Base-by-base conservation (phyloP, 2,888 invertebrate genomes). In the Deilephila elpenor region DNA sequence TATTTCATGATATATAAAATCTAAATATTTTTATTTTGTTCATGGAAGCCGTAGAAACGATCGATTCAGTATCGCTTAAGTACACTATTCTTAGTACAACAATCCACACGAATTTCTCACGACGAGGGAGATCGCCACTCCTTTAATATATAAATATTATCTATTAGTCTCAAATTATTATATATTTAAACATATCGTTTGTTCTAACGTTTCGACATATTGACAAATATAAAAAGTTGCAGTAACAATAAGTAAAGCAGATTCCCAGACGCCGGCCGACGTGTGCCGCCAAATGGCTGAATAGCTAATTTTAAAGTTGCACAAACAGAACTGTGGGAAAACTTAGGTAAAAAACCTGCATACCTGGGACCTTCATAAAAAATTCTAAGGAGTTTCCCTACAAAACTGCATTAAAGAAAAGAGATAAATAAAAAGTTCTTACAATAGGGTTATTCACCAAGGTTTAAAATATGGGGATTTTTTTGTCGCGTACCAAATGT, bases 231-330 rank as follows among this genome's bases (percentile, higher is more conserved):
- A 67, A 37, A 25, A 44, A n/a, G 11, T 44, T 67, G 20, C 14
- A 37, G 14, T 67, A 51, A 44, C 64, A 25, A 25, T 51, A 67
- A 29, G 67, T 67, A 67, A 67, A 67, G 67, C 67, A 67, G 67
- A 67, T 67, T 67, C 67, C 67, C 67, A 67, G 51, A 67, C 37
- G 17, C 17, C 67, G 44, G 25, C 44, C 67, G 44, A 44, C 51
- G 3, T 6, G 51, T 17, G 20, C 25, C 5, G 20, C 25, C 19
- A 17, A 19, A 56, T n/a, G n/a, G 6, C n/a, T n/a, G 6, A 51
- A 51, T 67, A 3, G 51, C 25, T 25, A 25, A 25, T 25, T 25
- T 25, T 25, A 25, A 25, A 14, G 1, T 44, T 44, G 14, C 44
- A 11, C 1, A 44, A 44, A 44, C 44, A 0, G 37, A 11, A 37